phyloP scores from a whole-genome alignment of 2,113 vertebrate species.

The Leucopsar rothschildi region DNA sequence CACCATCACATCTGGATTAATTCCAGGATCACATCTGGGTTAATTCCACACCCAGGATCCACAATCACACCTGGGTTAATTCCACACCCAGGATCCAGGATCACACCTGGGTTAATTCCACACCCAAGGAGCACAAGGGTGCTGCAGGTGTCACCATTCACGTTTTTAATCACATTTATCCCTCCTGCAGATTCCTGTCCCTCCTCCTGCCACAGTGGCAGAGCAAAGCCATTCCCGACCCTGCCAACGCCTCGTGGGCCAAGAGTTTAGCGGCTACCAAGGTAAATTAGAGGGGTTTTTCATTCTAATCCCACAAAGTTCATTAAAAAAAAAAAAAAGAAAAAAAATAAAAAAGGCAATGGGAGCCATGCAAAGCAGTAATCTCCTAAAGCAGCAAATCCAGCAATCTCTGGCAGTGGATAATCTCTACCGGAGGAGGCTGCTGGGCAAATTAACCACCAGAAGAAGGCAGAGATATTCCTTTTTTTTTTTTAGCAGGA shows the following conservation, averaged over 20 bases:
- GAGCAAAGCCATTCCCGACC: slow-evolving; percentile 70
- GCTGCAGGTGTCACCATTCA: neutral
- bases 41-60: no score
- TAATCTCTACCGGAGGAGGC: neutral
- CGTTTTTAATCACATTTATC: fast-evolving
- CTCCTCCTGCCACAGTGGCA: slow-evolving; percentile 51
- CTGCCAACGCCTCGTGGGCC: slow-evolving; percentile 72
- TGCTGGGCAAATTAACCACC: fast-evolving
- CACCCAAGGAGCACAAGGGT: fast-evolving
- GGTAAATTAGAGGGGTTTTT: slow-evolving; percentile 25
- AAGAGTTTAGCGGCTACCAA: neutral
- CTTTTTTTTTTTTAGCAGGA: no score
- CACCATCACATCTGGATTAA: no score
- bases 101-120: neutral
- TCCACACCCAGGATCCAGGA: no score
- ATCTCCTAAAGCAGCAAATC: neutral
- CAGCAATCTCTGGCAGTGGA: fast-evolving
- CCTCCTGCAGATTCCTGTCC: slow-evolving; percentile 25
- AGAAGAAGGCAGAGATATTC: fast-evolving
- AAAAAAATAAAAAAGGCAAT: neutral
- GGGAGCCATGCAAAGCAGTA: fast-evolving
- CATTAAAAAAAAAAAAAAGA: neutral
- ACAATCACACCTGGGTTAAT: fast-evolving
- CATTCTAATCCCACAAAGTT: neutral
- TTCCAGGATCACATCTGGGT: no score